Evolutionary conservation across 2,797 vertebrate genomes (phyloP), one percentile per base, ranked within the genome.

Genomic region (Loriculus beryllinus): DNA sequence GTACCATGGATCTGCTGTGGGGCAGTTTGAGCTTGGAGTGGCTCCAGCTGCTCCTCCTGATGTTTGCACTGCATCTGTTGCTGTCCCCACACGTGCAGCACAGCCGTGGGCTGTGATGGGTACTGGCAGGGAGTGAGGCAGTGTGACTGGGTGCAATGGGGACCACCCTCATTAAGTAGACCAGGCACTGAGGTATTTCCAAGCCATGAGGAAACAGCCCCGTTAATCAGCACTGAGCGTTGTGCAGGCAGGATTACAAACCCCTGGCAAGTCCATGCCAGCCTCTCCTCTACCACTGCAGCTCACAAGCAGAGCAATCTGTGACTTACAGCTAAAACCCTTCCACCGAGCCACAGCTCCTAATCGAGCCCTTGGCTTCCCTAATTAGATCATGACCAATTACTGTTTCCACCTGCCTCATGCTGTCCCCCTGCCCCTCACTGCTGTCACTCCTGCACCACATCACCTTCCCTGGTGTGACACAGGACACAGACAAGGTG

Each of bases 311-410:
- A 91, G 52, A 93, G 68, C 84, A 92, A 93, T 95, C 92, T 95
- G 93, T 2, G 0, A 56, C 45, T 93, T 88, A 79, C 4, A 7
- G 92, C 77, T 87, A 43, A 86, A 95, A 64, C 3, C 39, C 39
- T 74, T 63, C 12, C n/a, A 1, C 35, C 6, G 29, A 90, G 94
- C 11, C 63, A 76, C 90, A 43, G 80, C 87, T 76, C 83, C 82
- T 90, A 78, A 94, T 77, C 88, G 64, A 77, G 75, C 87, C 70
- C 57, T 51, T 42, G 86, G 78, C 87, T 69, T 40, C 62, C 65
- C 70, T 97, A 96, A 97, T 97, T 92, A 96, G 91, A 96, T 95
- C 92, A 95, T 13, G 29, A 78, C 15, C 92, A 96, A 91, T 95
- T 96, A 95, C 54, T 95, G 92, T 94, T 95, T 70, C 92, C 95